A percentile compares a stretch with the other conserved stretches of the same genome.
phyloP scores from a whole-genome alignment of 2,113 vertebrate species.

The Trichechus manatus region DNA sequence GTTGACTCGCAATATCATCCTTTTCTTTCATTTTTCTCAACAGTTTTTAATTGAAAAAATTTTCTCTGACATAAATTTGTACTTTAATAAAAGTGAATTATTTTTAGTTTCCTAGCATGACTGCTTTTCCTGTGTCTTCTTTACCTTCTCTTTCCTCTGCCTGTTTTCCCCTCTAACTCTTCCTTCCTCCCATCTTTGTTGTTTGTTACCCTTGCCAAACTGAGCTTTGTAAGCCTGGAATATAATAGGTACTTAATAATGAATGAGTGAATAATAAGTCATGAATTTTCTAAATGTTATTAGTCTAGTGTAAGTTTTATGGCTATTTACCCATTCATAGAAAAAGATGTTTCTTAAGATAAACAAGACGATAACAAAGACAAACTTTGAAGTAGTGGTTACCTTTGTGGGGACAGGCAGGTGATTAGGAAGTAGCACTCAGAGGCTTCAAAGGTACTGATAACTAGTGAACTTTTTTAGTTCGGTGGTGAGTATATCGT shows the following conservation, averaged over 20 bases:
- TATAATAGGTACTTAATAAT: background rate
- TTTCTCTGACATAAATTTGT: background rate
- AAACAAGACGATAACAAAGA: background rate
- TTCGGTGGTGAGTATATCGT: background rate
- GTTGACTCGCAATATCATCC: background rate
- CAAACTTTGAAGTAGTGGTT: background rate
- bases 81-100: constrained; percentile 12
- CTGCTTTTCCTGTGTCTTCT: background rate
- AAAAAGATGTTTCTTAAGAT: constrained; percentile 15
- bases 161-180: background rate
- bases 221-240: constrained; percentile 1
- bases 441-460: background rate
- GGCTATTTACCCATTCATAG: background rate
- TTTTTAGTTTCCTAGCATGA: background rate
- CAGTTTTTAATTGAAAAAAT: background rate
- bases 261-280: constrained; percentile 8
- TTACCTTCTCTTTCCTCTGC: too few relatives aligned
- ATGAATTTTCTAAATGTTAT: constrained; percentile 2
- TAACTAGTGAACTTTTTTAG: background rate
- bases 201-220: background rate
- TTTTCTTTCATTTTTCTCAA: background rate
- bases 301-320: constrained; percentile 25
- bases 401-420: background rate
- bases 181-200: background rate
- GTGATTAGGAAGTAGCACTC: background rate